Base-by-base conservation (phyloP, 2,797 vertebrate species). In the Rhinichthys osculus region DNA sequence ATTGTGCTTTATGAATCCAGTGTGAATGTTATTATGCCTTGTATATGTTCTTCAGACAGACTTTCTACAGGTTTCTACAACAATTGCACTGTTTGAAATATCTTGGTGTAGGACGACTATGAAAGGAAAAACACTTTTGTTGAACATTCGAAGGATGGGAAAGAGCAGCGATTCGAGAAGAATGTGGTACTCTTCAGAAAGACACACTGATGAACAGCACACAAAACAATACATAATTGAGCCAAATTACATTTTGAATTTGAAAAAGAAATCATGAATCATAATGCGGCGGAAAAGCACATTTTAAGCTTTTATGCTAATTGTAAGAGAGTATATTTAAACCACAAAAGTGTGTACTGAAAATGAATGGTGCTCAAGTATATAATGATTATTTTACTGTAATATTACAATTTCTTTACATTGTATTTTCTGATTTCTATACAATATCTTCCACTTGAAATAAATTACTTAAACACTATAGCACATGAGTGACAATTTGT, bases 1-100 rank as follows among this genome's bases (percentile, higher is more conserved):
- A 35, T 11, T 44, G 6, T 71, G 23, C 44, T 78, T 82, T 87
- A 71, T 85, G n/a, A 74, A 62, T 84, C 52, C 19, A 40, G 50
- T 70, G 38, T 54, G 38, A 81, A 78, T 74, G 62, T 76, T 42
- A 27, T 64, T 35, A 67, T 73, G 74, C 70, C 77, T 83, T 86
- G 78, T 62, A 64, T 71, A 54, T 74, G 78, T n/a, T 33, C 47
- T 23, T 19, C 47, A 81, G 44, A 73, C 44, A 52, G 52, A 6
- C 21, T 64, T 79, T 79, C 57, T 30, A 76, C 62, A 35, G 14
- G 54, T 62, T 62, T 47, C 38, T 54, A 59, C 67, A 44, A 74
- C 11, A 64, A 23, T 23, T 50, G 72, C 59, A 77, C 44, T 54
- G 59, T 67, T 50, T 83, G 44, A 77, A 69, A 81, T 67, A 47